Evolutionary conservation across 2,888 invertebrate species (phyloP), one percentile per base, ranked within the genome.

Genomic region (Mycogona germanica): DNA sequence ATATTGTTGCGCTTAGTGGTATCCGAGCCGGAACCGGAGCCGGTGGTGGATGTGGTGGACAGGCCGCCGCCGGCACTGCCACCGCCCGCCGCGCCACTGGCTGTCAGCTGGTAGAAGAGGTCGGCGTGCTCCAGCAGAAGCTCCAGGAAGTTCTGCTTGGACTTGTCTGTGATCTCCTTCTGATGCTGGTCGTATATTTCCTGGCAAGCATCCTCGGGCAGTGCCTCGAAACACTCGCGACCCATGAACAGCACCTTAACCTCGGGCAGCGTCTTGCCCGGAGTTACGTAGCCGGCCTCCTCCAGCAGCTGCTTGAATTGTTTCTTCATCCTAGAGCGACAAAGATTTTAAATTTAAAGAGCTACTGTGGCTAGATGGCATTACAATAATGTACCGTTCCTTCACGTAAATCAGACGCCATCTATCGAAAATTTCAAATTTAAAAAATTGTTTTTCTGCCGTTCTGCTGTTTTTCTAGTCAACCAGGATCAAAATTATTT

Each of bases 181-280:
- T 96, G 95, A 72, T 95, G 92, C 62, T 85, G 81, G 64, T 93
- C 92, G 69, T 95, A 96, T 62, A 96, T 92, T 64, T 86, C 79
- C 66, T 87, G 85, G 65, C 88, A 86, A 67, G 95, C 93, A 54
- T 83, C 81, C 64, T 91, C 91, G 0, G 87, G 81, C 50, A 96
- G 75, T 12, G 87, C 86, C 70, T 92, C 92, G 69, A 88, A 95
- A 67, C 92, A 92, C 69, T 93, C 92, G 38, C 92, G 78, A 0
- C 93, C 95, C 84, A 92, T 86, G 66, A 96, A 85, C 55, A 92
- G 75, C 2, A 93, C 68, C 52, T 87, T 75, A 35, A 92, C 89
- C 71, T 95, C 95, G 0, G 84, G 81, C 60, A 95, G 72, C 63
- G 85, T 82, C 71, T 93, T 92, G n/a, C 95, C 95, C 1, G 93